Evolutionary conservation across 2,888 invertebrate genomes (phyloP).

Genomic region (Capitulum mitella): DNA sequence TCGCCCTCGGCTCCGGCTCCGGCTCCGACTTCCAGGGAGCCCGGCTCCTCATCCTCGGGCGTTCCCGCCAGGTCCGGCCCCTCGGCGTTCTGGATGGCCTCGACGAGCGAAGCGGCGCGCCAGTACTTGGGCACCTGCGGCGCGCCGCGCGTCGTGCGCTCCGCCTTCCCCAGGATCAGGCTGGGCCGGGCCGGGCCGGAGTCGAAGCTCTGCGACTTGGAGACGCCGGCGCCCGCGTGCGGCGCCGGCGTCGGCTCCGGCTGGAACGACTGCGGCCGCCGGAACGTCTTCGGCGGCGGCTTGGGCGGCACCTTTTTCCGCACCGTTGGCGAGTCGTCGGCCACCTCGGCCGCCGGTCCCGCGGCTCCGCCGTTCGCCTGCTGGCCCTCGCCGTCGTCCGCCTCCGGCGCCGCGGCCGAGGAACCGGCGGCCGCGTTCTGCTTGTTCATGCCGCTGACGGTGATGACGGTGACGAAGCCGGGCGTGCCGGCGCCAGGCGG

Average conservation of each 20-base stretch:
- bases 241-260: background rate
- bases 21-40: too few relatives aligned
- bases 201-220: conserved; percentile 22
- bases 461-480: conserved; percentile 37
- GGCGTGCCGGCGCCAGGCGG: conserved; percentile 30
- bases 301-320: conserved; percentile 43
- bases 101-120: background rate
- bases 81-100: background rate
- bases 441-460: conserved; percentile 32
- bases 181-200: background rate
- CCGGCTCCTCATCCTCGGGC: too few relatives aligned
- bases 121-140: conserved; percentile 12
- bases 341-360: background rate
- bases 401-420: conserved; percentile 43
- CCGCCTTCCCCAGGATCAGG: background rate
- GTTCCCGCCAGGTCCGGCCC: conserved; percentile 8
- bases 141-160: background rate
- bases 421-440: background rate
- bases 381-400: conserved; percentile 43
- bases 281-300: conserved; percentile 44
- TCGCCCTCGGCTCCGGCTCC: too few relatives aligned
- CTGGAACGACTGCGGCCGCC: conserved; percentile 36
- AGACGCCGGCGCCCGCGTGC: background rate
- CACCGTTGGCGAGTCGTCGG: conserved; percentile 11
- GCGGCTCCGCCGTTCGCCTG: too few relatives aligned